Evolutionary conservation across 2,113 vertebrate genomes (phyloP).

Genomic region (Takifugu flavidus): DNA sequence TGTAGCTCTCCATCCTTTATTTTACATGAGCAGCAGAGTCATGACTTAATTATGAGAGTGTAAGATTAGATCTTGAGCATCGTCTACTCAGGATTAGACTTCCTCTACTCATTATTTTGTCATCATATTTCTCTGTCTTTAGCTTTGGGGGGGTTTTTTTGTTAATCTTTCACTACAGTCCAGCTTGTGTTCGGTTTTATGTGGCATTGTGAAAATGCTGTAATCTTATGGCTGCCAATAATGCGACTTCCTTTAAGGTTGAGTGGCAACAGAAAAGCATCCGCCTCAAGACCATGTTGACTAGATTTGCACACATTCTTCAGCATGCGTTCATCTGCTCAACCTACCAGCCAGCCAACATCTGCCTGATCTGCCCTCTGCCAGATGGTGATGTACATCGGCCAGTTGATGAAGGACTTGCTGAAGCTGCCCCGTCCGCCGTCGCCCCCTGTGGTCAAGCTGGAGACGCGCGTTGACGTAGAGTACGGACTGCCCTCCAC

Average conservation of each 20-base stretch:
- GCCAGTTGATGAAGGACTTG: conserved; percentile 91
- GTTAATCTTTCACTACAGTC: too few relatives aligned
- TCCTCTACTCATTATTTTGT: conserved; percentile 24
- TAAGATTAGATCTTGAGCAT: conserved; percentile 15
- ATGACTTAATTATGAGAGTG: conserved; percentile 57
- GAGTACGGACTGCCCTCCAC: conserved; percentile 96
- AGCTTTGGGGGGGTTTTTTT: background rate
- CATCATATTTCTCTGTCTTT: conserved; percentile 13
- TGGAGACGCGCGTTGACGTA: conserved; percentile 80
- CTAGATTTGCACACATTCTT: too few relatives aligned
- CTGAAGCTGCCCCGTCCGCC: conserved; percentile 90
- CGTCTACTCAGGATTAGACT: conserved; percentile 24
- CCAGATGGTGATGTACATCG: conserved; percentile 94
- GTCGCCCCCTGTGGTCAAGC: conserved; percentile 88
- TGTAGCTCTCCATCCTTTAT: background rate
- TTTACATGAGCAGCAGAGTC: background rate
- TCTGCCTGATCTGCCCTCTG: conserved; percentile 12
- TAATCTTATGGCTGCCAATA: too few relatives aligned
- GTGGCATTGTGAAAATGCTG: too few relatives aligned
- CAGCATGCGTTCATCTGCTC: background rate
- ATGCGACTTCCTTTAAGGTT: too few relatives aligned
- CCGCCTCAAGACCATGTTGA: too few relatives aligned
- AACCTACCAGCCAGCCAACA: background rate
- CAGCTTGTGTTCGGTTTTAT: too few relatives aligned
- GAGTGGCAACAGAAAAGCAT: too few relatives aligned